Evolutionary conservation across 2,113 vertebrate species (phyloP).

Genomic region (Mobula birostris): DNA sequence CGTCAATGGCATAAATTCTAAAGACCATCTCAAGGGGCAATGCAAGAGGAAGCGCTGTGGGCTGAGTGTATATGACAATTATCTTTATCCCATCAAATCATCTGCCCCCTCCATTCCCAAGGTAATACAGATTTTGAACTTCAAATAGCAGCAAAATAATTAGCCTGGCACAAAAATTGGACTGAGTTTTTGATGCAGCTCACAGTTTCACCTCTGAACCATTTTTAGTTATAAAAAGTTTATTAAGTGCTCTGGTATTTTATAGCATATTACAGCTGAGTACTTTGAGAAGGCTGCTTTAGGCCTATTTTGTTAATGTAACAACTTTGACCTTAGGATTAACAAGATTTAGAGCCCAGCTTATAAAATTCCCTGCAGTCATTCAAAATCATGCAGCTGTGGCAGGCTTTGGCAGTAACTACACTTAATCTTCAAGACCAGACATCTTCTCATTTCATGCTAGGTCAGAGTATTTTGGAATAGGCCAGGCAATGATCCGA

Average conservation of each 20-base stretch:
- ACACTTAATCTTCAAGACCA: conserved; percentile 32
- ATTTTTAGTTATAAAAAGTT: conserved; percentile 33
- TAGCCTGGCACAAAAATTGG: background rate
- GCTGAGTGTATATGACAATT: conserved; percentile 2
- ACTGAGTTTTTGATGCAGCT: conserved; percentile 27
- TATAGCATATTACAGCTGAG: conserved; percentile 29
- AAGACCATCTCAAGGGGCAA: conserved; percentile 23
- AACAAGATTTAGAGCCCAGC: conserved; percentile 37
- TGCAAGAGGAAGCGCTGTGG: background rate
- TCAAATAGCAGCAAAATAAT: conserved; percentile 18
- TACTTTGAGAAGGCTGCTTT: conserved; percentile 30
- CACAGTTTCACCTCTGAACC: conserved; percentile 33
- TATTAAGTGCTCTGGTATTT: conserved; percentile 31
- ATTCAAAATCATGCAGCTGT: conserved; percentile 37
- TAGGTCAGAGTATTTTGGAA: conserved; percentile 36
- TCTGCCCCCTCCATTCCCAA: background rate
- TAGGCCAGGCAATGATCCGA: conserved; percentile 22
- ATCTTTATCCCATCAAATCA: conserved; percentile 10
- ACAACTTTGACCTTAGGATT: conserved; percentile 38
- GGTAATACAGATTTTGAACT: background rate
- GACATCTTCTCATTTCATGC: conserved; percentile 38
- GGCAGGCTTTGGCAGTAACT: conserved; percentile 35
- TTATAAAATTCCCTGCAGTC: conserved; percentile 37
- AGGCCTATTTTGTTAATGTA: conserved; percentile 38
- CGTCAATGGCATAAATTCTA: conserved; percentile 8